Evolutionary conservation across 2,797 vertebrate genomes (phyloP).

Genomic region (Ibycter americanus): DNA sequence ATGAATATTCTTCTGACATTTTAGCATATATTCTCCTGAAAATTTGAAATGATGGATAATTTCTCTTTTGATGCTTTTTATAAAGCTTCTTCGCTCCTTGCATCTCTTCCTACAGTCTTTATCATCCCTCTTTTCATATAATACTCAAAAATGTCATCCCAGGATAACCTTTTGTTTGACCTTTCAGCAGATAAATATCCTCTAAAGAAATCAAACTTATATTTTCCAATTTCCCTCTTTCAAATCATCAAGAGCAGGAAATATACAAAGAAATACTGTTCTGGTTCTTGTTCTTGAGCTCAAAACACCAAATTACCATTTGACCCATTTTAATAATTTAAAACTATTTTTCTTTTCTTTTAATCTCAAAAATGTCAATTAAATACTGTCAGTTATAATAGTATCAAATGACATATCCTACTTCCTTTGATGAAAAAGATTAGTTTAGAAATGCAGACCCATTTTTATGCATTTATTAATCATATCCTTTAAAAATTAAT

Average conservation of each 20-base stretch:
- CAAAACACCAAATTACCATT: background rate
- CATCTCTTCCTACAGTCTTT: slow-evolving; percentile 5
- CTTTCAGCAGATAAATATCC: slow-evolving; percentile 40
- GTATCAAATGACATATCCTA: background rate
- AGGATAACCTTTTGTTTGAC: slow-evolving; percentile 46
- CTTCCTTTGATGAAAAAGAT: background rate
- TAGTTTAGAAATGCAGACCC: background rate
- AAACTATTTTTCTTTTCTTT: slow-evolving; percentile 13
- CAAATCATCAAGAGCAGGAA: slow-evolving; percentile 1
- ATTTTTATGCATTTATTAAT: background rate
- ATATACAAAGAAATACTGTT: slow-evolving; percentile 1
- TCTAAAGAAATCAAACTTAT: slow-evolving; percentile 5
- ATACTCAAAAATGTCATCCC: slow-evolving; percentile 56
- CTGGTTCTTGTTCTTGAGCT: slow-evolving; percentile 8
- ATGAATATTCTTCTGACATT: background rate
- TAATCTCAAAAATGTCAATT: slow-evolving; percentile 42
- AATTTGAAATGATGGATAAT: background rate
- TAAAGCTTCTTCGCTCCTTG: slow-evolving; percentile 1
- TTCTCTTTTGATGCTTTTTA: background rate
- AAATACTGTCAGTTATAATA: background rate
- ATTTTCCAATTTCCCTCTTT: slow-evolving; percentile 33
- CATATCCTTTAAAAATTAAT: background rate
- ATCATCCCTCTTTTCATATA: slow-evolving; percentile 9
- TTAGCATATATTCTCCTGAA: background rate
- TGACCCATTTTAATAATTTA: slow-evolving; percentile 26